These are phyloP conservation scores for Calameuta filiformis DNA, from an alignment of 2,888 invertebrate genomes.

Conservation along the genomic window DNA sequence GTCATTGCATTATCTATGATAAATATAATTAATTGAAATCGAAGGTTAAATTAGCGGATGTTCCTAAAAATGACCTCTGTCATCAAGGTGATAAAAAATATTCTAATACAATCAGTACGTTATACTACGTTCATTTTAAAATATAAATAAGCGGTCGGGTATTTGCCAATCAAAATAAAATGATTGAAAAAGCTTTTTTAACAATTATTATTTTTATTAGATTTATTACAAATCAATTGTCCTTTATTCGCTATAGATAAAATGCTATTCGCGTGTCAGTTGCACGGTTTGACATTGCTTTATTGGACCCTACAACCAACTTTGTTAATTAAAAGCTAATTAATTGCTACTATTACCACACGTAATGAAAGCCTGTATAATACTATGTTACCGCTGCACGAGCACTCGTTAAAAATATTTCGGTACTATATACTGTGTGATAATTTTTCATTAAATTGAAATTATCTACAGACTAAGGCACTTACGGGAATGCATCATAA, in stretches of 20 bases:
- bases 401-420: neutral
- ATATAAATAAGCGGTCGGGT: neutral
- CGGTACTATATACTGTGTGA: neutral
- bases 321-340: slow-evolving; percentile 14
- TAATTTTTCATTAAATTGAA: neutral
- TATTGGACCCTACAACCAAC: slow-evolving; percentile 44
- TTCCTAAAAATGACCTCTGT: neutral
- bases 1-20: neutral
- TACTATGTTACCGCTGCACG: neutral
- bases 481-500: slow-evolving; percentile 9
- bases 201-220: neutral
- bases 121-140: too few relatives aligned
- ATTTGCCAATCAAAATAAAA: neutral
- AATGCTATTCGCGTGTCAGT: neutral
- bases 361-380: neutral
- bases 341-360: neutral
- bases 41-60: neutral
- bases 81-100: neutral
- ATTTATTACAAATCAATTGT: neutral
- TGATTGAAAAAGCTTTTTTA: neutral
- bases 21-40: neutral
- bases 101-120: too few relatives aligned
- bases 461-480: neutral
- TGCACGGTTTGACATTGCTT: neutral
- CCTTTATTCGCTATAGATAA: neutral